Percentiles rank a stretch among this genome's conserved stretches.
phyloP scores from a whole-genome alignment of 2,113 vertebrate genomes.

The Neofelis nebulosa region DNA sequence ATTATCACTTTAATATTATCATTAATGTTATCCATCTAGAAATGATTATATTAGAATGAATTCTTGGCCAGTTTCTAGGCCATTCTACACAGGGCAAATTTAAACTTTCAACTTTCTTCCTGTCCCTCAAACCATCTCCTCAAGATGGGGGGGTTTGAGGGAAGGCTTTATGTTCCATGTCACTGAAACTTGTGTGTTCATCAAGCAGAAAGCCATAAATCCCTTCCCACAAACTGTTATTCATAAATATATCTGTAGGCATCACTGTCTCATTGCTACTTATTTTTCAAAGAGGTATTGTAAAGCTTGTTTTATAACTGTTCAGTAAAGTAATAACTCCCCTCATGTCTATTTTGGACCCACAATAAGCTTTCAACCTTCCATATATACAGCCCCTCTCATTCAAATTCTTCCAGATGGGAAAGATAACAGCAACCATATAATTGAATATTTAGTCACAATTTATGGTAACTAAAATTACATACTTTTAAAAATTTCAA shows the following conservation, averaged over 20 bases:
- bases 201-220: not conserved
- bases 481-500: not conserved
- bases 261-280: not conserved
- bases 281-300: not conserved
- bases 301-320: not conserved
- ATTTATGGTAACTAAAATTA: not conserved
- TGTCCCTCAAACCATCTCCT: not conserved
- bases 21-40: not conserved
- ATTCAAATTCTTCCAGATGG: not conserved
- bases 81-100: not conserved
- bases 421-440: not conserved
- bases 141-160: not conserved
- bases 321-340: not conserved
- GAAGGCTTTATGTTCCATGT: not conserved
- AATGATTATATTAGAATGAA: not conserved
- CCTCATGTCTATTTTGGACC: not conserved
- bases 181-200: not conserved
- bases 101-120: not conserved
- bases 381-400: not conserved
- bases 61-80: not conserved
- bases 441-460: not conserved
- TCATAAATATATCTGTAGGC: not conserved
- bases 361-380: not conserved
- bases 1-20: not conserved
- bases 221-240: not conserved